A percentile compares a stretch with the other conserved stretches of the same genome.
These are phyloP conservation scores for Tamias sibiricus DNA, from an alignment of 2,113 vertebrate genomes.

Conservation along the genomic window DNA sequence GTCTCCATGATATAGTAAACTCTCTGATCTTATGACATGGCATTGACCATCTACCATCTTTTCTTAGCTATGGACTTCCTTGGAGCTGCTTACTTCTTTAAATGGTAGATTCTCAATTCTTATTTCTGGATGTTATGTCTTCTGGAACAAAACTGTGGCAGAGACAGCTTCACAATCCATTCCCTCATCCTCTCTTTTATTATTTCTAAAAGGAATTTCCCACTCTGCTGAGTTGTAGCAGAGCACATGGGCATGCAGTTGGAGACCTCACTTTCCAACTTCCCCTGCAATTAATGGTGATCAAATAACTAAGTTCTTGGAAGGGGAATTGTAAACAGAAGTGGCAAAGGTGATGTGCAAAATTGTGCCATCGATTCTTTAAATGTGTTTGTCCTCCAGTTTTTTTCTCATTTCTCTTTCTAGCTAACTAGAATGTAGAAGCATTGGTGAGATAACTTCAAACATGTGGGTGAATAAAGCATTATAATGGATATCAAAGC, in stretches of 20 bases:
- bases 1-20: not conserved
- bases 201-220: not conserved
- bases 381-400: not conserved
- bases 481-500: not conserved
- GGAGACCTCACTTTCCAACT: not conserved
- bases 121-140: not conserved
- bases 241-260: not conserved
- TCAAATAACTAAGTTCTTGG: not conserved
- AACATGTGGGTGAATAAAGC: not conserved
- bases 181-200: not conserved
- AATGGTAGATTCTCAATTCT: not conserved
- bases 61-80: not conserved
- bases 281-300: not conserved
- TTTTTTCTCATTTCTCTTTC: slow-evolving; percentile 23
- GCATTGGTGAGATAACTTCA: not conserved
- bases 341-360: not conserved
- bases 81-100: not conserved
- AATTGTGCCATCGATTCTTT: not conserved
- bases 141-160: not conserved
- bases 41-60: not conserved
- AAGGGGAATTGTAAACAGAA: slow-evolving; percentile 32
- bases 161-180: not conserved
- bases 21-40: not conserved
- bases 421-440: not conserved
- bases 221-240: not conserved